phyloP scores from a whole-genome alignment of 2,113 vertebrate species.

The Barbus barbus region DNA sequence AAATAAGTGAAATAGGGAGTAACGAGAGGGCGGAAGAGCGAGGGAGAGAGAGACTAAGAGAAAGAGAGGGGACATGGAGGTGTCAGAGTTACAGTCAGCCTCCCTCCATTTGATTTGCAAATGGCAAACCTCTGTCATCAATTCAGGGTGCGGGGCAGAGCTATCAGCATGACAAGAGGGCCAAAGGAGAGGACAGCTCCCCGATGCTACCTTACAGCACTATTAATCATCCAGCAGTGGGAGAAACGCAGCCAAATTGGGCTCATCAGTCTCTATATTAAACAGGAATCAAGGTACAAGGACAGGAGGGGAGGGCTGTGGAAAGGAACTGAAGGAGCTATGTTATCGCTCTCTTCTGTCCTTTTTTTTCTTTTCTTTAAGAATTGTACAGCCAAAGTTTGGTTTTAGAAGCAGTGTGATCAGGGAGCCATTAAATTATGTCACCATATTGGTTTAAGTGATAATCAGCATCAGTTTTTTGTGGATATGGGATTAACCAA shows the following conservation, averaged over 20 bases:
- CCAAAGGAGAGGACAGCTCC: conserved; percentile 79
- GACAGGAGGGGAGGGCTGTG: conserved; percentile 48
- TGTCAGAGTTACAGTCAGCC: conserved; percentile 74
- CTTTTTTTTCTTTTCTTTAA: not conserved
- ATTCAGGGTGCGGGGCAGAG: conserved; percentile 77
- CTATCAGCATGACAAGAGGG: conserved; percentile 75
- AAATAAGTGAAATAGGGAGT: conserved; percentile 58
- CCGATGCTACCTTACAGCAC: conserved; percentile 82
- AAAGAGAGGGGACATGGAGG: conserved; percentile 59
- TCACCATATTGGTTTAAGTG: not conserved
- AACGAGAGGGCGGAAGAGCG: conserved; percentile 37
- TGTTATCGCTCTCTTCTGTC: not conserved
- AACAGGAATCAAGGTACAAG: conserved; percentile 68
- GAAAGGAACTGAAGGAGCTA: conserved; percentile 13
- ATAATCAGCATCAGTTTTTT: not conserved
- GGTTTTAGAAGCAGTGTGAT: not conserved
- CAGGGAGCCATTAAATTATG: not conserved
- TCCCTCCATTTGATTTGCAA: conserved; percentile 94
- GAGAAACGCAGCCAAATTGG: conserved; percentile 85
- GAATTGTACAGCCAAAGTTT: not conserved
- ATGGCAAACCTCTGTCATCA: conserved; percentile 86
- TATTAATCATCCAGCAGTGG: conserved; percentile 88
- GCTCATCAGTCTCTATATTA: conserved; percentile 88
- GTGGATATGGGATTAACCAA: not conserved
- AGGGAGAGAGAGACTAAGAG: conserved; percentile 38